phyloP scores from a whole-genome alignment of 2,888 invertebrate species.

The Parapristionchus giblindavisi region DNA sequence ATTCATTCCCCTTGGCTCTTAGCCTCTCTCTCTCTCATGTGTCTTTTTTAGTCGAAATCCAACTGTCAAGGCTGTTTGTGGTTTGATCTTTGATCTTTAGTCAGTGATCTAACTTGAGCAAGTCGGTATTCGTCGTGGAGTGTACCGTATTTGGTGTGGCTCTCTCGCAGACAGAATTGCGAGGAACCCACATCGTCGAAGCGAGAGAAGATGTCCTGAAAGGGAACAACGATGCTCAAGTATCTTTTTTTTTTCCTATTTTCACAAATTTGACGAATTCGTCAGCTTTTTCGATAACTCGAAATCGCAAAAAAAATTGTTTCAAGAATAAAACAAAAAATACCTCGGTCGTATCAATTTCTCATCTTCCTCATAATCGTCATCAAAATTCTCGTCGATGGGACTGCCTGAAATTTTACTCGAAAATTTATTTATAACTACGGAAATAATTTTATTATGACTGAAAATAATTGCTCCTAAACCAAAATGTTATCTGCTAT shows the following conservation, averaged over 20 bases:
- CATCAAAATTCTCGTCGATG: constrained; percentile 27
- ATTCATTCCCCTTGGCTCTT: too few species aligned
- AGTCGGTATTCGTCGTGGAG: constrained; percentile 11
- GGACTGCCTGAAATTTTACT: constrained; percentile 16
- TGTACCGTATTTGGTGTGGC: constrained; percentile 32
- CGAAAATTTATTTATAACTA: neutral
- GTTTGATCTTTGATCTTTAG: too few species aligned
- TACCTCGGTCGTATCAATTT: neutral
- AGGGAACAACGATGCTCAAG: neutral
- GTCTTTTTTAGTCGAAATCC: too few species aligned
- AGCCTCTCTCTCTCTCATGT: too few species aligned
- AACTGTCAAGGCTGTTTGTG: too few species aligned
- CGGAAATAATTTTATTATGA: neutral
- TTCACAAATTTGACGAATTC: neutral
- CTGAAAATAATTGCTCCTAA: neutral
- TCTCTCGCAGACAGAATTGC: constrained; percentile 34
- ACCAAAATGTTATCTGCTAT: too few species aligned
- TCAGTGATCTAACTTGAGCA: constrained; percentile 11
- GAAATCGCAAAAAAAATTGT: neutral
- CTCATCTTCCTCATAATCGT: constrained; percentile 13
- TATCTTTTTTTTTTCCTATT: neutral
- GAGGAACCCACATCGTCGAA: constrained; percentile 32
- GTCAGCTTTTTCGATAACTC: constrained; percentile 8
- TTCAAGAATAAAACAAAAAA: neutral
- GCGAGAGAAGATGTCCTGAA: constrained; percentile 16